These are phyloP conservation scores for Acanthisitta chloris DNA, from an alignment of 2,113 vertebrate genomes.

Conservation along the genomic window DNA sequence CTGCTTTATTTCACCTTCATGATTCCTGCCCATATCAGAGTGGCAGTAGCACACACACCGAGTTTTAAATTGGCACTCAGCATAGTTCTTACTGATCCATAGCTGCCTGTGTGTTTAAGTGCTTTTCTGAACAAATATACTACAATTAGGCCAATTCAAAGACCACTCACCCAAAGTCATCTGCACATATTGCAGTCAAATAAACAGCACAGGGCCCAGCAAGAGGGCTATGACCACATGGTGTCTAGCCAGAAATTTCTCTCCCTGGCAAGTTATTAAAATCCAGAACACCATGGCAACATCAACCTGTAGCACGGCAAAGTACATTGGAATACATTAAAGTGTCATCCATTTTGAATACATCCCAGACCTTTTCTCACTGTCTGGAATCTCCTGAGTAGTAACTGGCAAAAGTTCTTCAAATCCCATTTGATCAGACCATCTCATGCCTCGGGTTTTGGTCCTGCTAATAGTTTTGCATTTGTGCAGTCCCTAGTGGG, in stretches of 20 bases:
- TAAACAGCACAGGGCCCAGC: neutral
- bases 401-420: neutral
- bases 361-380: neutral
- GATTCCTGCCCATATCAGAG: neutral
- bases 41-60: neutral
- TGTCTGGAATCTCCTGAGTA: neutral
- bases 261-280: neutral
- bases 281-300: neutral
- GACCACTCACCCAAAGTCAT: neutral
- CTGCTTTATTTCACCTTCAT: neutral
- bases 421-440: neutral
- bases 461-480: neutral
- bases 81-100: neutral
- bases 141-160: constrained; percentile 27
- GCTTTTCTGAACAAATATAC: constrained; percentile 16
- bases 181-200: neutral
- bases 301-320: neutral
- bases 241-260: neutral
- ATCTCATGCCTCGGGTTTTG: neutral
- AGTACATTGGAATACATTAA: neutral
- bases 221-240: neutral
- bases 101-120: neutral
- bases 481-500: neutral
- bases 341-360: neutral
- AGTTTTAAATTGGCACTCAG: neutral